Percentiles rank a stretch among this genome's conserved stretches.
Conservation (phyloP, 2,888 invertebrate genomes). For the Amblyjoppa proteus region DNA sequence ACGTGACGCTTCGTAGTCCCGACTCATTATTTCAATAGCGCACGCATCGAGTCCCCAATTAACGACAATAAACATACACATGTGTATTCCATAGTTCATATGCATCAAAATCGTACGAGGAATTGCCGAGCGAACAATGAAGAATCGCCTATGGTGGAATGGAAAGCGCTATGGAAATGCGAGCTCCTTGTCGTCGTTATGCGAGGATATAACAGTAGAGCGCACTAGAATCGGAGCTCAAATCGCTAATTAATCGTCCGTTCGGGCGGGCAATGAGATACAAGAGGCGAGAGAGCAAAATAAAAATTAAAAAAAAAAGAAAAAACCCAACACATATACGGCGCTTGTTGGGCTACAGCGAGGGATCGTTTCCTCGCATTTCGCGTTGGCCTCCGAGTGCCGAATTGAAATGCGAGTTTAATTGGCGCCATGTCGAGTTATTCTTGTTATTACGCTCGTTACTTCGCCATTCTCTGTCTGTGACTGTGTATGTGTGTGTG, state of each 20-base stretch:
- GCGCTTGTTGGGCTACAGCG: constrained; percentile 32
- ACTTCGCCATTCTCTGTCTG: constrained; percentile 48
- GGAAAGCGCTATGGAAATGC: neutral
- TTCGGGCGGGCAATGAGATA: constrained; percentile 13
- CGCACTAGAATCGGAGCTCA: constrained; percentile 11
- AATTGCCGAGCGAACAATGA: neutral
- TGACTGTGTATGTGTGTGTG: constrained; percentile 2
- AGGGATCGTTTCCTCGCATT: constrained; percentile 53
- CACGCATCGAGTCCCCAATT: neutral
- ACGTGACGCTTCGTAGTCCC: no score
- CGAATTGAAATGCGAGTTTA: constrained; percentile 72
- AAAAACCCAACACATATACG: neutral
- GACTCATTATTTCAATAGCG: neutral
- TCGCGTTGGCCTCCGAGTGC: constrained; percentile 36
- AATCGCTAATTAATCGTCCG: constrained; percentile 54
- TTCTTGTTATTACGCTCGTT: constrained; percentile 69
- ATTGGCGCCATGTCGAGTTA: constrained; percentile 69
- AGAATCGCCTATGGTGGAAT: neutral
- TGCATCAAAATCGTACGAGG: neutral
- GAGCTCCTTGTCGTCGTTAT: neutral
- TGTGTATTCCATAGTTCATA: no score
- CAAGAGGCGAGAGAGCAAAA: neutral
- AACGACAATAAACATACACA: neutral
- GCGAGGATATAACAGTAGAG: neutral
- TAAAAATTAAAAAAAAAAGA: neutral